A percentile compares a stretch with the other conserved stretches of the same genome.
These are phyloP conservation scores for Agonopterix alstromeriana DNA, from an alignment of 2,888 invertebrate genomes.

Conservation along the genomic window DNA sequence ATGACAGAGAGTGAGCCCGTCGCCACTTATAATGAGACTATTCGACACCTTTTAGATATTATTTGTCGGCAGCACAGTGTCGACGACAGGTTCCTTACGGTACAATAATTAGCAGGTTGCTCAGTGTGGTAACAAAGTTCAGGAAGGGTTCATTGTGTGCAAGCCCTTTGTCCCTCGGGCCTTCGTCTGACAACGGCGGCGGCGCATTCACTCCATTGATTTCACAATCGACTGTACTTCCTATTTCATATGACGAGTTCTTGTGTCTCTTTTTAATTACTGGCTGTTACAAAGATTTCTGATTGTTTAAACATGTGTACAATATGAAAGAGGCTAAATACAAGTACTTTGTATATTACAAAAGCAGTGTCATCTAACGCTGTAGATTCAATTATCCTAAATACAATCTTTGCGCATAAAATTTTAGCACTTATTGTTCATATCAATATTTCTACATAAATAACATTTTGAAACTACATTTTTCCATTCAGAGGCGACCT, in stretches of 20 bases:
- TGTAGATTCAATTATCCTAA: too few relatives aligned
- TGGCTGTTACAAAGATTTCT: slow-evolving; percentile 3
- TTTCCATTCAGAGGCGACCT: too few relatives aligned
- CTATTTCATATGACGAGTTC: slow-evolving; percentile 29
- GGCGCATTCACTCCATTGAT: slow-evolving; percentile 41
- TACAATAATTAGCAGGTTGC: slow-evolving; percentile 39
- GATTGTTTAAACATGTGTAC: not conserved
- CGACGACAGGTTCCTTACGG: slow-evolving; percentile 21
- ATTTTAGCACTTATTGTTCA: too few relatives aligned
- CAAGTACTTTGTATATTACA: not conserved
- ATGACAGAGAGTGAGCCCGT: too few relatives aligned
- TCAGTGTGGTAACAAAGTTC: slow-evolving; percentile 33
- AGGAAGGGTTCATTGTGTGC: slow-evolving; percentile 49
- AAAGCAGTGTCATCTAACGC: not conserved
- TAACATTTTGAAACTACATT: too few relatives aligned
- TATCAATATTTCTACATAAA: too few relatives aligned
- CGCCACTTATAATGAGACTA: too few relatives aligned
- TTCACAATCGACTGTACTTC: slow-evolving; percentile 37
- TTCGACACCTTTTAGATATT: not conserved
- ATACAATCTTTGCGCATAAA: too few relatives aligned
- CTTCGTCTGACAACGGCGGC: slow-evolving; percentile 34
- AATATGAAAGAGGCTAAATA: too few relatives aligned
- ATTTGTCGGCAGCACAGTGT: not conserved
- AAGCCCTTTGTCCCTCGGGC: slow-evolving; percentile 35
- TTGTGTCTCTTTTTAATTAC: slow-evolving; percentile 9